These are phyloP conservation scores for Oreochromis niloticus DNA, from an alignment of 2,113 vertebrate species.

Conservation along the genomic window DNA sequence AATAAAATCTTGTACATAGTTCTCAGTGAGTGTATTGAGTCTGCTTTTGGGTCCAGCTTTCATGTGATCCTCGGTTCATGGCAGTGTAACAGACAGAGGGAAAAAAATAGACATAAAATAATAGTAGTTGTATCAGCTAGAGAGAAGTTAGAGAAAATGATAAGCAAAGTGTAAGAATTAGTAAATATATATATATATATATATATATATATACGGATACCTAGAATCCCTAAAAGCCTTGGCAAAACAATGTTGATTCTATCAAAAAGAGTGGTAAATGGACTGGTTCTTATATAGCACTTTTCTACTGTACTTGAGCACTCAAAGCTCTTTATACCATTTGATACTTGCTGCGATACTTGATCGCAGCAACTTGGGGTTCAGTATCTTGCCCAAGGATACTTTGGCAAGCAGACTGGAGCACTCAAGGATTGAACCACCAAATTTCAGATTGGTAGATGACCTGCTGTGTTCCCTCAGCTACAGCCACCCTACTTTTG, in stretches of 20 bases:
- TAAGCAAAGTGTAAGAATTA: not conserved
- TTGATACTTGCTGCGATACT: not conserved
- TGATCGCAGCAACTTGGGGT: not conserved
- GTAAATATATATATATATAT: not conserved
- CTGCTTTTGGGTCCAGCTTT: not conserved
- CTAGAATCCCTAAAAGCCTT: not conserved
- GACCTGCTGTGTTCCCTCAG: not conserved
- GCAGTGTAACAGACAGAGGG: not conserved
- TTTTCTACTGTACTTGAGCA: not conserved
- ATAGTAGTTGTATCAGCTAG: fast-evolving
- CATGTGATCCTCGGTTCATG: not conserved
- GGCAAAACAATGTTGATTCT: too few relatives aligned
- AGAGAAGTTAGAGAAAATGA: not conserved
- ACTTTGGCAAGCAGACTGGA: not conserved
- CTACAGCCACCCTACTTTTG: not conserved
- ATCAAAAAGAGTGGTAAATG: not conserved
- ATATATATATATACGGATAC: not conserved
- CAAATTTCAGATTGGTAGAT: not conserved
- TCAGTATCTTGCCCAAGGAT: not conserved
- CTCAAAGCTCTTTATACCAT: not conserved
- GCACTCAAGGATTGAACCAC: not conserved
- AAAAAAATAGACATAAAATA: not conserved
- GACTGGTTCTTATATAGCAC: not conserved
- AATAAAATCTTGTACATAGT: not conserved
- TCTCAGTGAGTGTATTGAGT: not conserved